Conservation (phyloP, 2,797 vertebrate genomes). For the Okamejei kenojei region DNA sequence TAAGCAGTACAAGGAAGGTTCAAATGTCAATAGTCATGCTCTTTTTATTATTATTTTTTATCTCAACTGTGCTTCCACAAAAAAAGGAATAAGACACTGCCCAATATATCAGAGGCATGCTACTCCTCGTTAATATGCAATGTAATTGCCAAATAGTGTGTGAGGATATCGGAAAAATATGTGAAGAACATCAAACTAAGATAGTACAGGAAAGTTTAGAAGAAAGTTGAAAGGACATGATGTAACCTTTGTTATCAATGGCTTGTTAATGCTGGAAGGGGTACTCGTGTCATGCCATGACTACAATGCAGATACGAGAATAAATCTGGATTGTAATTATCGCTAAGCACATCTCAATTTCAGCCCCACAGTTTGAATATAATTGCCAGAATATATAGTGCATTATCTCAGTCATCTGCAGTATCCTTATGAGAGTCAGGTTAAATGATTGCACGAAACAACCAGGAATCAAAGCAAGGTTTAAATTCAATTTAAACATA, state of each 20-base stretch:
- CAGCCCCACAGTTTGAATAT: neutral
- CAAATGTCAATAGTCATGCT: neutral
- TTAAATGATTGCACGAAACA: neutral
- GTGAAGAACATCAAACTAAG: neutral
- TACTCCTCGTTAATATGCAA: neutral
- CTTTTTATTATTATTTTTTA: neutral
- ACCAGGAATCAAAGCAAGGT: neutral
- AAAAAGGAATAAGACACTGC: neutral
- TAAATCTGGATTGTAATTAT: neutral
- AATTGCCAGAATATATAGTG: neutral
- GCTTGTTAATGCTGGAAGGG: neutral
- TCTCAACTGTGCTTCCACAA: neutral
- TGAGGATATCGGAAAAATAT: neutral
- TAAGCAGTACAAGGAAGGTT: neutral
- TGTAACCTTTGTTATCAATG: neutral
- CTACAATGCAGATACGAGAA: neutral
- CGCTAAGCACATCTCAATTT: neutral
- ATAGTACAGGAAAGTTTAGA: neutral
- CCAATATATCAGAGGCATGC: too few species aligned
- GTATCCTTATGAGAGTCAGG: neutral
- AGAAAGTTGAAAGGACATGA: neutral
- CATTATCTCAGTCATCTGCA: neutral
- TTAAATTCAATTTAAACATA: neutral
- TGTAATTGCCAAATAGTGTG: neutral
- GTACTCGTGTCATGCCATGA: neutral